Conservation (phyloP, 2,113 vertebrate genomes). For the Scomber scombrus region DNA sequence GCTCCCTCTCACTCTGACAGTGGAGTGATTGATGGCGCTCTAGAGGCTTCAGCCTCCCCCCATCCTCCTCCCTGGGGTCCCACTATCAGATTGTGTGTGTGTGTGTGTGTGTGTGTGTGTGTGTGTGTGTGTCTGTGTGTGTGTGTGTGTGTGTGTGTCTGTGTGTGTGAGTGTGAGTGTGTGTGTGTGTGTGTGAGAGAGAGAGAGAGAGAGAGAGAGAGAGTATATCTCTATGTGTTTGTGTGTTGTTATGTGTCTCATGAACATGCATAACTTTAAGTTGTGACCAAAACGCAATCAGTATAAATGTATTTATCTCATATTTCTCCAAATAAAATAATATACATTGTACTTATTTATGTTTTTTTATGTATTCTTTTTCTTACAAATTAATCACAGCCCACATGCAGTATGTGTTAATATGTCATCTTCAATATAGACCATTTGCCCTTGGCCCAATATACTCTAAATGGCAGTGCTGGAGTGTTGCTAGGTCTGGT, state of each 20-base stretch:
- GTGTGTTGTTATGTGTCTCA: conserved; percentile 40
- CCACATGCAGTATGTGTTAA: neutral
- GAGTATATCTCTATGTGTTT: neutral
- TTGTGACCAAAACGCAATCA: conserved; percentile 11
- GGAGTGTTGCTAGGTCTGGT: conserved; percentile 49
- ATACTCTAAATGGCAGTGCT: conserved; percentile 34
- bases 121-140: conserved; percentile 35
- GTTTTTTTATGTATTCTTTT: neutral
- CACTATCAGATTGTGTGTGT: conserved; percentile 65
- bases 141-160: conserved; percentile 35
- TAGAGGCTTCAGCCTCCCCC: conserved; percentile 74
- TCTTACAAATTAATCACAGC: neutral
- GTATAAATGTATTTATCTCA: neutral
- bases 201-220: too few species aligned
- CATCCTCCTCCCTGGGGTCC: conserved; percentile 76
- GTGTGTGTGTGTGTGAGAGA: too few species aligned
- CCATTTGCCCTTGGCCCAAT: conserved; percentile 2
- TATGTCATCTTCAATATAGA: conserved; percentile 3
- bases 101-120: conserved; percentile 36
- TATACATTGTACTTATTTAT: neutral
- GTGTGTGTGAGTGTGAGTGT: too few species aligned
- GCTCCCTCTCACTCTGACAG: conserved; percentile 71
- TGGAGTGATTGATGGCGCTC: conserved; percentile 83
- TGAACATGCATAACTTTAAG: conserved; percentile 45
- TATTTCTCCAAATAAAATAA: neutral